Conservation (phyloP, 2,113 vertebrate species). For the Brachypodius melanocephalos region DNA sequence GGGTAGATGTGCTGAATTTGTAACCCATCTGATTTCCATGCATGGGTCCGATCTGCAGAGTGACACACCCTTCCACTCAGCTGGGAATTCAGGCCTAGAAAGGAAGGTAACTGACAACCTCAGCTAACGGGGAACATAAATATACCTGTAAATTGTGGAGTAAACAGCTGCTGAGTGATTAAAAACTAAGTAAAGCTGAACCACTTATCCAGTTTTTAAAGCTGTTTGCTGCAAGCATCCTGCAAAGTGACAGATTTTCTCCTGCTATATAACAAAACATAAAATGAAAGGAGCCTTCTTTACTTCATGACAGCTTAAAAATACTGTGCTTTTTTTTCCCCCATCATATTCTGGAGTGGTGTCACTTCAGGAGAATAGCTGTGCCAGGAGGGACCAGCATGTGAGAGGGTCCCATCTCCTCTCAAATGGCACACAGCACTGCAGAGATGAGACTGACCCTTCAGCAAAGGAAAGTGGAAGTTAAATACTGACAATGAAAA, state of each 20-base stretch:
- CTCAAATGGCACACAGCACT: accelerated
- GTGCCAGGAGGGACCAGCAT: neutral
- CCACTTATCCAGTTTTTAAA: conserved; percentile 54
- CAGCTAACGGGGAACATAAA: neutral
- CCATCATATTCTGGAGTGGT: neutral
- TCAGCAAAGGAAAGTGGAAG: neutral
- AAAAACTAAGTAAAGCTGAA: conserved; percentile 59
- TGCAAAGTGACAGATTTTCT: conserved; percentile 57
- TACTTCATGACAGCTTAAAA: conserved; percentile 10
- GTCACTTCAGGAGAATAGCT: conserved; percentile 3
- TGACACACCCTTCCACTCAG: neutral
- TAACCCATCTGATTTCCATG: neutral
- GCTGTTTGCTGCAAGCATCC: conserved; percentile 53
- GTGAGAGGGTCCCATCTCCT: neutral
- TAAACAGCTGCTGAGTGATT: conserved; percentile 63
- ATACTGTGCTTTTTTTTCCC: neutral
- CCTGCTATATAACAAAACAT: conserved; percentile 34
- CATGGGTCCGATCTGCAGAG: accelerated
- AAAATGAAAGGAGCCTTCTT: conserved; percentile 54
- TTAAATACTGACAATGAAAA: neutral
- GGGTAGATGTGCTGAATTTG: neutral
- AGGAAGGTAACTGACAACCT: neutral
- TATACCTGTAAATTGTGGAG: neutral
- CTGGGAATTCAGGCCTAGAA: neutral
- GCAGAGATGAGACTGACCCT: neutral